Evolutionary conservation across 2,797 vertebrate species (phyloP), one percentile per base, ranked within the genome.

Genomic region (Sebastes hubbsi): DNA sequence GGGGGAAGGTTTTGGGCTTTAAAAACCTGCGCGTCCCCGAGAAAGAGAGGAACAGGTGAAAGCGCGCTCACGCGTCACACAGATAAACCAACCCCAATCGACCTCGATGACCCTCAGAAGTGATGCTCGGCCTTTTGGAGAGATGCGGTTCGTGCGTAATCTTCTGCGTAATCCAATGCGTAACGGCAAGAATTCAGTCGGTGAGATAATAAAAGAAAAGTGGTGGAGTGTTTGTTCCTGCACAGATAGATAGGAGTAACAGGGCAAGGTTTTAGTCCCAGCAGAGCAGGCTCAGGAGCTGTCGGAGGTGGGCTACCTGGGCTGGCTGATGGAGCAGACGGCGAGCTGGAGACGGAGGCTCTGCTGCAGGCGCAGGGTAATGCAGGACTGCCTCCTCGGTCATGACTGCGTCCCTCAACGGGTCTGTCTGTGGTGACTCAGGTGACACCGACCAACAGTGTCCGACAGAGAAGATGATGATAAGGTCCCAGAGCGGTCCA

Each of bases 41-140:
- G 82, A 82, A 72, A 61, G 80, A 90, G 85, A 88, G 86, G 88
- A 95, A 95, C 95, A 96, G 95, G 96, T 96, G 95, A 96, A 95
- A 88, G 88, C 93, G 94, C 94, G 93, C 86, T 90, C 94, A 91
- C 92, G 88, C 54, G 20, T 87, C 80, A 86, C 64, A 77, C 66
- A 75, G 82, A 90, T 83, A 79, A 75, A 75, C 73, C 79, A 87
- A 87, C 85, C 88, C 83, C 73, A 83, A 34, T 74, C 75, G 83
- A 91, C 84, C 86, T 76, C 4, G 75, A 77, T 90, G 89, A 89
- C 88, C 91, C 89, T 75, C 77, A 12, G 27, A 67, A 67, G 80
- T 55, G 87, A 90, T 76, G 87, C 86, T 77, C 68, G 63, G 80
- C 71, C 60, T 60, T 10, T 62, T 32, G 68, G 67, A 80, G 78